Percentiles rank a stretch among this genome's conserved stretches.
Conservation (phyloP, 1,140 invertebrate species). For the Diachasma alloeum region DNA sequence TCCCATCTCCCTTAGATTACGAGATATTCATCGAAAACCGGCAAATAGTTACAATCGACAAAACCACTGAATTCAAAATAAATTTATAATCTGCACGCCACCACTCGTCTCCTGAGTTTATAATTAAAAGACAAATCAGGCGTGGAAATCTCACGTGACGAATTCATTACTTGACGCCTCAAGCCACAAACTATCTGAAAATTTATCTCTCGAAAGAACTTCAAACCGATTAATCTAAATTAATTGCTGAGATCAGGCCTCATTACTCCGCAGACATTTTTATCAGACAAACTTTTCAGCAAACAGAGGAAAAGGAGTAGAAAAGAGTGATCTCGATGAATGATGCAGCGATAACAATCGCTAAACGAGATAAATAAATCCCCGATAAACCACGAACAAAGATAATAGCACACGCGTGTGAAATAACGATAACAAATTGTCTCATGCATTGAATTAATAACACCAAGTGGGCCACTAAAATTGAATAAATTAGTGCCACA, state of each 20-base stretch:
- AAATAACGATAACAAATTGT: not conserved
- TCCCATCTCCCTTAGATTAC: too few relatives aligned
- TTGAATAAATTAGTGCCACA: not conserved
- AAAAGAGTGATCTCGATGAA: not conserved
- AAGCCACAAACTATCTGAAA: not conserved
- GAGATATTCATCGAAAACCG: too few relatives aligned
- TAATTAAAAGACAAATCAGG: too few relatives aligned
- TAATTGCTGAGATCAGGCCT: not conserved
- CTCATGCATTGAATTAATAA: not conserved
- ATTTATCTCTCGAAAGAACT: not conserved
- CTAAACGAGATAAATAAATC: not conserved
- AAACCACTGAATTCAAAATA: too few relatives aligned
- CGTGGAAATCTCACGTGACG: too few relatives aligned
- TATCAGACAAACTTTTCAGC: not conserved
- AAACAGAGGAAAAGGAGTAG: not conserved
- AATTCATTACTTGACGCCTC: not conserved
- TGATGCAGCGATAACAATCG: not conserved
- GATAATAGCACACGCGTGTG: not conserved
- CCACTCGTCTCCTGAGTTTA: too few relatives aligned
- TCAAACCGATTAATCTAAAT: not conserved
- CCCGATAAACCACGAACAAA: not conserved
- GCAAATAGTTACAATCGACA: too few relatives aligned
- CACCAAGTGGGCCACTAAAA: not conserved
- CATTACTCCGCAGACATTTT: not conserved
- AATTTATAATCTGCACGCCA: too few relatives aligned